Percentiles rank a stretch among this genome's conserved stretches.
phyloP scores from a whole-genome alignment of 2,888 invertebrate genomes.

The Hypomecis atomaria region DNA sequence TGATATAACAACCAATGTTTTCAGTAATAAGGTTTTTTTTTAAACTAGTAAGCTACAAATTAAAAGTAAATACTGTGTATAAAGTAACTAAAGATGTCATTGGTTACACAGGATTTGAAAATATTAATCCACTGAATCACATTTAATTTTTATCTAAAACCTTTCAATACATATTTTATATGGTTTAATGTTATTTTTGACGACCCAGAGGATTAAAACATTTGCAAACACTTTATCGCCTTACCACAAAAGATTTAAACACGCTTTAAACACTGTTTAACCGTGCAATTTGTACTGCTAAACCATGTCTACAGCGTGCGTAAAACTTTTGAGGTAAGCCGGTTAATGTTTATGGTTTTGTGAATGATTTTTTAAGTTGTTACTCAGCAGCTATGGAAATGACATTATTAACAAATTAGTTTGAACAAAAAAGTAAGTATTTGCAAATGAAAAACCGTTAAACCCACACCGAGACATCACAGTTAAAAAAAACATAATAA shows the following conservation, averaged over 20 bases:
- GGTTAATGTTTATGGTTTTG: background rate
- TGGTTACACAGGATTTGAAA: conserved; percentile 57
- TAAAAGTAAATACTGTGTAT: conserved; percentile 81
- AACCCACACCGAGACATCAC: conserved; percentile 78
- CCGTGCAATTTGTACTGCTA: too few species aligned
- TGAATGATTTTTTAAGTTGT: background rate
- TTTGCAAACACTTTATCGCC: conserved; percentile 70
- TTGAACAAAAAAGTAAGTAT: conserved; percentile 40
- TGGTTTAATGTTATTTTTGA: background rate
- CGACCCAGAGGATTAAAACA: conserved; percentile 49
- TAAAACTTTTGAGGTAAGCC: too few species aligned
- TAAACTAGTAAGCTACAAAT: conserved; percentile 36
- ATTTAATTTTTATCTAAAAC: too few species aligned
- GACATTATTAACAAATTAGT: background rate
- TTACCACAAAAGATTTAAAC: too few species aligned
- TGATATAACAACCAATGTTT: background rate
- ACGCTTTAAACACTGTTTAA: too few species aligned
- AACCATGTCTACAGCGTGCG: too few species aligned
- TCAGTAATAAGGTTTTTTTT: background rate
- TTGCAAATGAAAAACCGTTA: conserved; percentile 72
- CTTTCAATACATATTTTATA: too few species aligned
- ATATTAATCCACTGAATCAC: background rate
- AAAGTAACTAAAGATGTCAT: conserved; percentile 72
- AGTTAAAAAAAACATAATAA: conserved; percentile 55
- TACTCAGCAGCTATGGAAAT: background rate